Conservation (phyloP, 2,113 vertebrate genomes). For the Paradoxurus hermaphroditus region DNA sequence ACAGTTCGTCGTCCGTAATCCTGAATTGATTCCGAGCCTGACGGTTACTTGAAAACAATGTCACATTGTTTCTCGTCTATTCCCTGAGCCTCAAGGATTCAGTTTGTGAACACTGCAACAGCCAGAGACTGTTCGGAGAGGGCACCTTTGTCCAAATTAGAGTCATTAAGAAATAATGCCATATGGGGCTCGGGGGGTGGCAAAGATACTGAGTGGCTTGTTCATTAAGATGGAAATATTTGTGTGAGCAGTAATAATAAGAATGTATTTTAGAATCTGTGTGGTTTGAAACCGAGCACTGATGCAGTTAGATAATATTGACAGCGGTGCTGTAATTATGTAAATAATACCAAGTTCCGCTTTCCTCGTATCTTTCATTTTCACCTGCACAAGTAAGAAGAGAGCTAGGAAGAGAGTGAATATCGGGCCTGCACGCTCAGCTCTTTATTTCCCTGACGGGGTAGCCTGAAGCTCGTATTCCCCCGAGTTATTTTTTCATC, state of each 20-base stretch:
- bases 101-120: neutral
- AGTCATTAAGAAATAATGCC: constrained; percentile 19
- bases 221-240: constrained; percentile 64
- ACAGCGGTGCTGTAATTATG: neutral
- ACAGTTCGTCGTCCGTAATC: constrained; percentile 12
- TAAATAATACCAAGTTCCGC: neutral
- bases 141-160: constrained; percentile 33
- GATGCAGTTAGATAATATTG: constrained; percentile 30
- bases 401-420: neutral
- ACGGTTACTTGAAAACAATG: neutral
- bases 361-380: neutral
- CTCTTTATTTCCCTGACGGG: constrained; percentile 49
- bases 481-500: neutral
- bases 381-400: neutral
- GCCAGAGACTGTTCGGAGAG: neutral
- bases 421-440: neutral
- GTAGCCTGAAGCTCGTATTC: neutral
- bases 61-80: neutral
- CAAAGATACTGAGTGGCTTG: constrained; percentile 14
- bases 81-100: constrained; percentile 24
- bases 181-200: constrained; percentile 41
- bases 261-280: neutral
- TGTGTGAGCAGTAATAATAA: neutral
- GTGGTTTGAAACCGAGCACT: neutral
- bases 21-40: neutral